Evolutionary conservation across 2,797 vertebrate genomes (phyloP), one percentile per base, ranked within the genome.

Genomic region (Ctenochaetus hawaiiensis): DNA sequence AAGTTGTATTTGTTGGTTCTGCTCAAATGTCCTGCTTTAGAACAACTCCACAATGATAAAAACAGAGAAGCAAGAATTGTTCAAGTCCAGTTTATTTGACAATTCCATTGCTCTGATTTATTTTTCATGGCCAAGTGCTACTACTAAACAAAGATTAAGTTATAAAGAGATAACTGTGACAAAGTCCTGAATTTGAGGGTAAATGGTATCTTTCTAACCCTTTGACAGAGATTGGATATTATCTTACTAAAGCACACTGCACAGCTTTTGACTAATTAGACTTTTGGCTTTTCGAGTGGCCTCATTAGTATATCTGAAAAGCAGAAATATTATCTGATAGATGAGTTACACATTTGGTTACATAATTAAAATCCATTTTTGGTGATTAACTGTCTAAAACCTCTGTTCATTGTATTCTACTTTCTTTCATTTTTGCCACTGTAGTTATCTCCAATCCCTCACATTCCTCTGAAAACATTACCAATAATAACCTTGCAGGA

Each of bases 331-430:
- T 49, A 4, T 47, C 5, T 13, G 49, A 61, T 72, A 76, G 12
- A 67, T 60, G 13, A 61, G 17, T 67, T 71, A 23, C 37, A 67
- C 14, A 59, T 80, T 69, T 72, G 39, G 41, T 75, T 80, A 22
- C 12, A 23, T 34, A 78, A 75, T 52, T n/a, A 23, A 44, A 37
- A 26, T 61, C 5, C 18, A 8, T 48, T 59, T 72, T 44, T 56
- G 5, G 22, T 45, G 13, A 69, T 12, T 58, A 37, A 56, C 51
- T 56, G 11, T 66, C 8, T 9, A 60, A 20, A 67, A 56, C 18
- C 43, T 23, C 43, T 34, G 30, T 34, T 34, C 30, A 6, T 6
- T 6, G 30, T 34, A 7, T 34, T 34, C 2, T 34, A 34, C 30
- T 34, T 34, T 34, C 30, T 30, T 30, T 30, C 4, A 5, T 30